A percentile compares a stretch with the other conserved stretches of the same genome.
These are phyloP conservation scores for Oreocharis arfaki DNA, from an alignment of 2,113 vertebrate genomes.

Conservation along the genomic window DNA sequence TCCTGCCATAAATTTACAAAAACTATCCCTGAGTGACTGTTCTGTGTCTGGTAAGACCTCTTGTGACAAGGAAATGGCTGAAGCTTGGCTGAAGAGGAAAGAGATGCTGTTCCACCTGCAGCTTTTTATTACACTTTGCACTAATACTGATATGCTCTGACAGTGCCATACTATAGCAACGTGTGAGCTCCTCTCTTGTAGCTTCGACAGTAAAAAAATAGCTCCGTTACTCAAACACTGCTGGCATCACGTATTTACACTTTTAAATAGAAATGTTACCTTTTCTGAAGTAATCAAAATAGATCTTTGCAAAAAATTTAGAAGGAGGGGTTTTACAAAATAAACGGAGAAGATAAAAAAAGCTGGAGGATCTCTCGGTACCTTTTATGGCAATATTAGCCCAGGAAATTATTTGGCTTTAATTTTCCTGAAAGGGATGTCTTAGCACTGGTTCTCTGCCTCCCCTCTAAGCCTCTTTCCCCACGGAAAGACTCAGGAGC, in stretches of 20 bases:
- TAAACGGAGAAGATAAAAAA: constrained; percentile 64
- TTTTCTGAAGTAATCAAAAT: constrained; percentile 78
- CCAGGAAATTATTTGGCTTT: constrained; percentile 29
- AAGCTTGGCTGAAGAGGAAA: constrained; percentile 28
- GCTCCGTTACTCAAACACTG: constrained; percentile 54
- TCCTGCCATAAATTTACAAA: constrained; percentile 43
- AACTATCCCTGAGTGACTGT: constrained; percentile 57
- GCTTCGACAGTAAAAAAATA: constrained; percentile 66
- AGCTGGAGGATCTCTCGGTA: constrained; percentile 54
- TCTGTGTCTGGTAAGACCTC: constrained; percentile 21
- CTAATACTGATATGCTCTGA: constrained; percentile 54
- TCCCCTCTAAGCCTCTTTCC: constrained; percentile 1
- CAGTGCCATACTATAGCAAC: background rate
- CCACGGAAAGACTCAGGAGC: background rate
- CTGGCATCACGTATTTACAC: constrained; percentile 75
- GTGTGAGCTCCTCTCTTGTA: constrained; percentile 25
- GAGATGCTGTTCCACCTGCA: constrained; percentile 30
- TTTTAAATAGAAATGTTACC: constrained; percentile 76
- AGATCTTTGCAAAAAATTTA: constrained; percentile 77
- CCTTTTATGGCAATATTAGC: constrained; percentile 45
- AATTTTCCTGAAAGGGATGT: constrained; percentile 38
- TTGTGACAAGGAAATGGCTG: constrained; percentile 49
- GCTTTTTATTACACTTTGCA: background rate
- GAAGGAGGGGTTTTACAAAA: constrained; percentile 71
- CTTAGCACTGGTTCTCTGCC: background rate